phyloP scores from a whole-genome alignment of 2,797 vertebrate species.

The Thaleichthys pacificus region DNA sequence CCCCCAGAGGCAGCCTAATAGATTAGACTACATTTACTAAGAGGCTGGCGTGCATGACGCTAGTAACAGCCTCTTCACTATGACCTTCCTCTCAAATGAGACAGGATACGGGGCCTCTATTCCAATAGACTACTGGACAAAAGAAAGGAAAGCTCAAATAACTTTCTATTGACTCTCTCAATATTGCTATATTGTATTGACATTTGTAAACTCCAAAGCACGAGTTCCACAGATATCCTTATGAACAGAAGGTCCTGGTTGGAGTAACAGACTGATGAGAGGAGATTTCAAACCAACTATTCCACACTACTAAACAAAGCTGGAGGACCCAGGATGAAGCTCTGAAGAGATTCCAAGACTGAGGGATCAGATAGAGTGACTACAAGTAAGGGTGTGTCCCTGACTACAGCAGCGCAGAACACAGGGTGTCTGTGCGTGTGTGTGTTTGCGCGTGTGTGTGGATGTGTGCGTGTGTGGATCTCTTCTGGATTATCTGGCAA shows the following conservation, averaged over 20 bases:
- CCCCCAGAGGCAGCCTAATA: neutral
- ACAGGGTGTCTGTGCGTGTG: neutral
- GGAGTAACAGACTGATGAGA: too few relatives aligned
- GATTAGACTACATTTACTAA: slow-evolving; percentile 6
- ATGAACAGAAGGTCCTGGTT: too few relatives aligned
- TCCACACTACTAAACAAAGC: neutral
- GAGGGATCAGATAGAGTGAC: neutral
- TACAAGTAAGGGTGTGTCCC: slow-evolving; percentile 14
- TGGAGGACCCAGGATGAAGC: neutral
- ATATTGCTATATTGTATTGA: too few relatives aligned
- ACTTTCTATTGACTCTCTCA: too few relatives aligned
- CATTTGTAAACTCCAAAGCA: too few relatives aligned
- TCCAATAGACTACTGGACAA: neutral
- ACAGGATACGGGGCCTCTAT: neutral
- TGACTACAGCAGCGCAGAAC: neutral
- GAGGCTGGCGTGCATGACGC: slow-evolving; percentile 10
- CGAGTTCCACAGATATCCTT: too few relatives aligned
- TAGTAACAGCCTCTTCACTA: neutral
- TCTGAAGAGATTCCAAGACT: neutral
- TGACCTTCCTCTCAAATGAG: neutral
- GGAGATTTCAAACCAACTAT: too few relatives aligned
- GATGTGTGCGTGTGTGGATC: neutral
- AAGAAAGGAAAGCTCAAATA: neutral
- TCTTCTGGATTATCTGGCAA: too few relatives aligned
- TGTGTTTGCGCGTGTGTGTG: neutral